Conservation (phyloP, 2,113 vertebrate species). For the Xenotilapia leptura region DNA sequence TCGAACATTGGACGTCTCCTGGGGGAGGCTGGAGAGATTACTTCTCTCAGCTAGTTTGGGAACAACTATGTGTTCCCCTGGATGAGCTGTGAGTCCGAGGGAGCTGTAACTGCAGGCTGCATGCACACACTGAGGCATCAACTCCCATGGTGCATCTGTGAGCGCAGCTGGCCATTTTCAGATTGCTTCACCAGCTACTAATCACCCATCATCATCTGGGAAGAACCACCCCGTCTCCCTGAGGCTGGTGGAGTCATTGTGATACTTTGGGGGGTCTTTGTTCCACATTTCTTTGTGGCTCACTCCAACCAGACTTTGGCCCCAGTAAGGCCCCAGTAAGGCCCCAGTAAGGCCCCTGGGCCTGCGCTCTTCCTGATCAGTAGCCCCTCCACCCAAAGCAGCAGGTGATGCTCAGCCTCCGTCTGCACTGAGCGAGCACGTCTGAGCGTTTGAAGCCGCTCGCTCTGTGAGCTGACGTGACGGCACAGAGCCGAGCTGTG, state of each 20-base stretch:
- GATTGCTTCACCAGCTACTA: accelerated
- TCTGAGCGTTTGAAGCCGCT: not conserved
- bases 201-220: not conserved
- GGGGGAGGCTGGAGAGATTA: not conserved
- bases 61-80: not conserved
- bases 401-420: not conserved
- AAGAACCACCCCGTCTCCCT: not conserved
- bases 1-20: not conserved
- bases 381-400: not conserved
- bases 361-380: not conserved
- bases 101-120: not conserved
- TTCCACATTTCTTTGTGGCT: not conserved
- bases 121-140: not conserved
- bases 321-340: not conserved
- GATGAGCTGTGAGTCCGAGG: not conserved
- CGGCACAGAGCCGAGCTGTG: not conserved
- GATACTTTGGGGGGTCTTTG: not conserved
- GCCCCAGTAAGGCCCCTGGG: not conserved
- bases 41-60: not conserved
- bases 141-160: not conserved
- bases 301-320: not conserved
- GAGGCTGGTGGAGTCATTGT: not conserved
- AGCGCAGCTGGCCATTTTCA: not conserved
- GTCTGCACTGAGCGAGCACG: not conserved
- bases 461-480: not conserved